Percentiles rank a stretch among this genome's conserved stretches.
phyloP scores from a whole-genome alignment of 2,113 vertebrate genomes.

The Neofelis nebulosa region DNA sequence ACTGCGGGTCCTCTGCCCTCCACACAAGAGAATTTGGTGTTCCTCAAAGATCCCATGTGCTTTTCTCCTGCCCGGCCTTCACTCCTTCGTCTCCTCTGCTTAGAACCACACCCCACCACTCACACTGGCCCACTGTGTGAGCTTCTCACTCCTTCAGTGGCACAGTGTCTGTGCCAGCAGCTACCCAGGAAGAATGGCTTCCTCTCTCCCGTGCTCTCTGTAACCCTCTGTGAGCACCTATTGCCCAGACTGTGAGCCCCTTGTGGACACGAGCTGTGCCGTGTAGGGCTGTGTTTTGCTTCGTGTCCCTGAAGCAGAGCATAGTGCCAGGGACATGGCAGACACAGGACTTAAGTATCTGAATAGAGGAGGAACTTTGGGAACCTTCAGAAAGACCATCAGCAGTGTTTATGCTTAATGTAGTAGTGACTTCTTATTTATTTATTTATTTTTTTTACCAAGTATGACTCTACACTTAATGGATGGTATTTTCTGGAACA shows the following conservation, averaged over 20 bases:
- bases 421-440: not conserved
- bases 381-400: constrained; percentile 30
- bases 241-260: too few relatives aligned
- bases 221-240: not conserved
- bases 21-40: not conserved
- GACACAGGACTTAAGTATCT: not conserved
- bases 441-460: not conserved
- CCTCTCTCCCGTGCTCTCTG: not conserved
- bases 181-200: not conserved
- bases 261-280: not conserved
- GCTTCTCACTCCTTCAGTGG: not conserved
- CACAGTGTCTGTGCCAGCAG: not conserved
- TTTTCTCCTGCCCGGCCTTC: not conserved
- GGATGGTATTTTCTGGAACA: not conserved
- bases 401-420: constrained; percentile 21
- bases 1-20: not conserved
- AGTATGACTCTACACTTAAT: not conserved
- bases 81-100: not conserved
- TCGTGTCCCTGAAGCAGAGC: not conserved
- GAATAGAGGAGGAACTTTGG: not conserved
- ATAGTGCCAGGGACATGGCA: not conserved
- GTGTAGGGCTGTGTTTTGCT: not conserved
- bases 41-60: not conserved
- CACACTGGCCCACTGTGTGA: not conserved
- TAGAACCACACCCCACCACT: not conserved